phyloP scores from a whole-genome alignment of 2,797 vertebrate species.

The Oophaga sylvatica region DNA sequence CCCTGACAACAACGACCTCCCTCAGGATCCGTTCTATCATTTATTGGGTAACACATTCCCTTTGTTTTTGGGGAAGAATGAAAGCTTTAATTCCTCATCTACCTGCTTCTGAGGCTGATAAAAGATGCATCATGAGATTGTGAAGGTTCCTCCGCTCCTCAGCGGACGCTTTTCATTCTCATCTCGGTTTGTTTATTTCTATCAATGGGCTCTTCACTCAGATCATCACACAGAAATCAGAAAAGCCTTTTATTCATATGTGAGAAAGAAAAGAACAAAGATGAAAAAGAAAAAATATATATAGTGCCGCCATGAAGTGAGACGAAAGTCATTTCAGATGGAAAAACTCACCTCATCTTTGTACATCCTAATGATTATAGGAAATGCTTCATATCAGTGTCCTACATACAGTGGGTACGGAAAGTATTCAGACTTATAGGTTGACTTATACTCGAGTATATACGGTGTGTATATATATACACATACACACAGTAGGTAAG shows the following conservation, averaged over 20 bases:
- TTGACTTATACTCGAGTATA: too few species aligned
- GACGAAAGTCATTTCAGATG: not conserved
- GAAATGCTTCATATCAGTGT: not conserved
- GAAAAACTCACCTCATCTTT: too few species aligned
- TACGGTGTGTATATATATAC: too few species aligned
- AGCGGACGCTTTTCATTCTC: not conserved
- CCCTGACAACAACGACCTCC: too few species aligned
- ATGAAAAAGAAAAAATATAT: not conserved
- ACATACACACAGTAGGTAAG: too few species aligned
- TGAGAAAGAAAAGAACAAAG: conserved; percentile 6
- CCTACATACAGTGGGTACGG: too few species aligned
- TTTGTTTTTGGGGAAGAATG: not conserved
- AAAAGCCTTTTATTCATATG: conserved; percentile 11
- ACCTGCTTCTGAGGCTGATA: not conserved
- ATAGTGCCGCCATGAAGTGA: not conserved
- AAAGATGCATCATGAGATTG: not conserved
- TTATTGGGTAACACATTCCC: not conserved
- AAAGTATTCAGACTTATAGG: too few species aligned
- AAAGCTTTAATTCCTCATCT: not conserved
- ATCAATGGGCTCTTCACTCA: not conserved
- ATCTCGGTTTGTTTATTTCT: conserved; percentile 12
- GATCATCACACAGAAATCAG: conserved; percentile 3
- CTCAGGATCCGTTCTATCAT: not conserved
- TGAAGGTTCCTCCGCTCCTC: not conserved
- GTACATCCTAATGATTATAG: not conserved